phyloP scores from a whole-genome alignment of 2,797 vertebrate species.

The Falco peregrinus region DNA sequence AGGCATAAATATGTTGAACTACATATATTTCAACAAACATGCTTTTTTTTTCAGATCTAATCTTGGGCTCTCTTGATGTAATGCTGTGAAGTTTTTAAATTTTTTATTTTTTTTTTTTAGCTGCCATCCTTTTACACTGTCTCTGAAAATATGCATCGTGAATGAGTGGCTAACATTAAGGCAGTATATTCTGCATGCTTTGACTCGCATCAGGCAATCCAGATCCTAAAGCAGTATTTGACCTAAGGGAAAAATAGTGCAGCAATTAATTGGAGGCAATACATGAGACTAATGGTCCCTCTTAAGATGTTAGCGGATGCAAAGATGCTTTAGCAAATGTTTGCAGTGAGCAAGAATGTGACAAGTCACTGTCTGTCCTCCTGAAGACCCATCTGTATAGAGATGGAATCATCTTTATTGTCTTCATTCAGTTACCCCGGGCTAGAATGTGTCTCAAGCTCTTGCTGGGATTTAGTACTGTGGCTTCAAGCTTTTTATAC shows the following conservation, averaged over 20 bases:
- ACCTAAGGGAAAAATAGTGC: neutral
- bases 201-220: neutral
- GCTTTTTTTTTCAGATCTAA: neutral
- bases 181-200: neutral
- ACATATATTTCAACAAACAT: neutral
- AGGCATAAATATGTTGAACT: neutral
- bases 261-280: neutral
- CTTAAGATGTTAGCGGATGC: neutral
- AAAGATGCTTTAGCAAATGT: neutral
- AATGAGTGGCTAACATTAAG: neutral
- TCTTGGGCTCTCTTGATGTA: neutral
- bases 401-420: constrained; percentile 34
- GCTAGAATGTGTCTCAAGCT: neutral
- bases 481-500: constrained; percentile 33
- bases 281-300: neutral
- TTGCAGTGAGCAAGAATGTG: neutral
- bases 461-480: constrained; percentile 12
- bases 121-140: neutral
- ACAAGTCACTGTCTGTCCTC: neutral
- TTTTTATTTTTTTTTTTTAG: neutral
- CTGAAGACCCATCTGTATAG: neutral
- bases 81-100: neutral
- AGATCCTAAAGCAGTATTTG: neutral
- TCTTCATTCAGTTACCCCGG: neutral
- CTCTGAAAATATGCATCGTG: neutral